Evolutionary conservation across 1,140 invertebrate genomes (phyloP), one percentile per base, ranked within the genome.

Genomic region (Drosophila rufa): DNA sequence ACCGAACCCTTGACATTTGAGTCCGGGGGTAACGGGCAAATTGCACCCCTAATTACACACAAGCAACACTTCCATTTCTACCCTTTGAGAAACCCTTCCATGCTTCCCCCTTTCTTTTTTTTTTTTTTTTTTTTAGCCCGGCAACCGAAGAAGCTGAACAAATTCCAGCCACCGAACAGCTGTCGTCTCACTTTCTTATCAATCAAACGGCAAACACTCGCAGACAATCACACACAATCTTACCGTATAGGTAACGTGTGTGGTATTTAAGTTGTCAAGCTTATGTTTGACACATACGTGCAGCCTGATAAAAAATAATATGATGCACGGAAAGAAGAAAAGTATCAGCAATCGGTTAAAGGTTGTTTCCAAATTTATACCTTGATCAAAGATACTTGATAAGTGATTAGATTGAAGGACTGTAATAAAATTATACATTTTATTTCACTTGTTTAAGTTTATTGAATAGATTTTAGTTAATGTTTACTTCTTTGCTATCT

Each of bases 241-340:
- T 46, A 66, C 33, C 65, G 14, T 48, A 22, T 14, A 5, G n/a
- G 50, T 45, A 73, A 43, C 17, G 53, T 73, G 42, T 64, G 66
- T 53, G 81, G 73, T 77, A 85, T 85, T 85, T 79, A 69, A 75
- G 58, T 59, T 75, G 38, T 48, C 60, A 55, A 76, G 74, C 77
- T 89, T 83, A 71, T 73, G 65, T 75, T 69, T 79, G 77, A 89
- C 78, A 81, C 62, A 70, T 84, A 80, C 84, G 85, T 84, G 84
- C 80, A 57, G 50, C 53, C 47, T 71, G 84, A 89, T 87, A 87
- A 84, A 83, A 82, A 74, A 47, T 45, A 51, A 43, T 51, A 33
- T 48, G 36, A 11, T 69, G 59, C 67, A 69, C 67, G 12, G 33
- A 38, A 11, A 69, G 6, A 62, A 27, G 59, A 64, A 25, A n/a